phyloP scores from a whole-genome alignment of 2,797 vertebrate species.

The Iguana delicatissima region DNA sequence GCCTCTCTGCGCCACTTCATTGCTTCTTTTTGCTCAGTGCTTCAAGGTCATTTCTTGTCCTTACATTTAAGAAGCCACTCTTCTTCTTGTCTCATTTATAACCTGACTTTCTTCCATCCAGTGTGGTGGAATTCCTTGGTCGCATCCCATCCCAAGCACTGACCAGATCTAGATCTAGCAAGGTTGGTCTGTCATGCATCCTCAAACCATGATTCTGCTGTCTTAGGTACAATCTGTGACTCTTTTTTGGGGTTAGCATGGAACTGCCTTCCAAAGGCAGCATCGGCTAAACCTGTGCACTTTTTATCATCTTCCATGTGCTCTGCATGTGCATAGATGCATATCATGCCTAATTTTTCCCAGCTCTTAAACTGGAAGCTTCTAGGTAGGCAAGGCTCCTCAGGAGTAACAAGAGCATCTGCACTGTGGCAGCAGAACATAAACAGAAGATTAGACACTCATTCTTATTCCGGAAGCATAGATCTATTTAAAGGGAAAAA shows the following conservation, averaged over 20 bases:
- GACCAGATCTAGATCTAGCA: neutral
- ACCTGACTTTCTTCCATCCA: neutral
- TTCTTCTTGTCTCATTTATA: neutral
- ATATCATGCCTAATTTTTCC: neutral
- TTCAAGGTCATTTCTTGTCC: neutral
- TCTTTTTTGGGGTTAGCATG: neutral
- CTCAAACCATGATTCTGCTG: neutral
- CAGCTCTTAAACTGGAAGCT: neutral
- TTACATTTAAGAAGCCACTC: neutral
- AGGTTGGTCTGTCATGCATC: neutral
- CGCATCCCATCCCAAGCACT: neutral
- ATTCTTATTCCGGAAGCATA: neutral
- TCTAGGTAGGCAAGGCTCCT: neutral
- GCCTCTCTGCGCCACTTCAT: constrained; percentile 2
- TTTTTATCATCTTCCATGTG: neutral
- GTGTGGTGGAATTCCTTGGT: neutral
- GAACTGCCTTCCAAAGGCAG: neutral
- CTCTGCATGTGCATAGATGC: neutral
- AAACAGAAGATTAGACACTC: neutral
- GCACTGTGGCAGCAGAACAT: neutral
- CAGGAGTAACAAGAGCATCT: neutral
- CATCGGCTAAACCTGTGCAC: neutral
- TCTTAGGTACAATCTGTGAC: neutral
- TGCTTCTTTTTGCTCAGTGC: neutral
- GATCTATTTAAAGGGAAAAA: neutral